Percentiles rank a stretch among this genome's conserved stretches.
Conservation (phyloP, 2,113 vertebrate genomes). For the Megaceryle torquata region DNA sequence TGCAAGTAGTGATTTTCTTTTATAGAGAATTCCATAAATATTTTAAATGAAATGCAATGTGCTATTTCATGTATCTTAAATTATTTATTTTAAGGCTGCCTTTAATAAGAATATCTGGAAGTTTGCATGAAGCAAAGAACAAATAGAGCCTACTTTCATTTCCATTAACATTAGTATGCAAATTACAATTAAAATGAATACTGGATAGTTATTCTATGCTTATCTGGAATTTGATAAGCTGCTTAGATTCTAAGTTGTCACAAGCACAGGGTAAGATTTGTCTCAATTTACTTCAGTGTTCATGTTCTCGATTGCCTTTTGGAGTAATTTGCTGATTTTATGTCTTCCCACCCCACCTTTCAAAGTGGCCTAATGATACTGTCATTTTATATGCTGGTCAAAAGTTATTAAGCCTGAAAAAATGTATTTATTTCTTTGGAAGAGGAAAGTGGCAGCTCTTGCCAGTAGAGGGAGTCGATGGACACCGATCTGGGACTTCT, state of each 20-base stretch:
- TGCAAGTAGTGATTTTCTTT: conserved; percentile 40
- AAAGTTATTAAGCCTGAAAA: neutral
- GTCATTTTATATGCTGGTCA: neutral
- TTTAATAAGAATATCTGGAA: conserved; percentile 55
- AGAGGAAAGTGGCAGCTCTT: neutral
- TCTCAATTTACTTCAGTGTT: neutral
- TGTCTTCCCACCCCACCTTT: neutral
- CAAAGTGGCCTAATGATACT: neutral
- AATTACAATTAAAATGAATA: neutral
- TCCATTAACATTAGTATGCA: neutral
- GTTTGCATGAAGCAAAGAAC: neutral
- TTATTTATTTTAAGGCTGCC: conserved; percentile 72
- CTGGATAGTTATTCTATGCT: neutral
- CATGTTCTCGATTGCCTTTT: neutral
- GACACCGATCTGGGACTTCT: conserved; percentile 14
- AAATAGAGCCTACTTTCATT: neutral
- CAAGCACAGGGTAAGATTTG: neutral
- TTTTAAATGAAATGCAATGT: conserved; percentile 65
- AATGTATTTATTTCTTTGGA: neutral
- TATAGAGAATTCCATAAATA: conserved; percentile 70
- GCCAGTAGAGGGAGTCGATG: conserved; percentile 74
- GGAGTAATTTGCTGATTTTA: neutral
- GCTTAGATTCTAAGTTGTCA: neutral
- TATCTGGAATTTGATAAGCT: neutral
- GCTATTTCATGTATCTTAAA: conserved; percentile 51